Evolutionary conservation across 1,140 invertebrate genomes (phyloP), one percentile per base, ranked within the genome.

Genomic region (Apis florea): DNA sequence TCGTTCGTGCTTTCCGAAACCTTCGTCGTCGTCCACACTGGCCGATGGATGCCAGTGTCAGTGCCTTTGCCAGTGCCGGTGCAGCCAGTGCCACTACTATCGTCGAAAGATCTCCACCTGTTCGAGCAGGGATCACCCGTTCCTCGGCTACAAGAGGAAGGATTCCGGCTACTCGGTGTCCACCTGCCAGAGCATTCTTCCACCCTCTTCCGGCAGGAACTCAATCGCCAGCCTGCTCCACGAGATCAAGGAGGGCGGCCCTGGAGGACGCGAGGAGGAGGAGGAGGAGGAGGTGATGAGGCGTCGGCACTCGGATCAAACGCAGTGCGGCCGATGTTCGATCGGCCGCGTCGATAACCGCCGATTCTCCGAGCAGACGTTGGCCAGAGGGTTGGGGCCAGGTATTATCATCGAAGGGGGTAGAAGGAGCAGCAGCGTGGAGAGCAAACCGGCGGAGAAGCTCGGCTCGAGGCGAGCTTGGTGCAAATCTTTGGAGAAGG

Each of bases 81-180:
- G 85, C 72, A 72, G 67, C 2, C 86, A 87, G 66, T 87, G 81
- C 40, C 85, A 83, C 49, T 72, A 77, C 31, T 71, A 77, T 51
- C 80, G 86, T n/a, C 71, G 83, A 3, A 83, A 88, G 83, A 82
- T 90, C 79, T 80, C 75, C 69, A 56, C 63, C 63, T 77, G 75
- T 26, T 87, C 85, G 12, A 71, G 66, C 12, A 87, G 71, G 66
- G 89, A 90, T 24, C 85, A 88, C 26, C 26, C 76, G 17, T 79
- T 84, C 13, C 84, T 66, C 11, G 82, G 83, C 56, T 75, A 79
- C 24, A 90, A 40, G 63, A 78, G 89, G 73, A 88, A 88, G 66
- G 90, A 91, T 47, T 91, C 90, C 15, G 79, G 84, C 6, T 89
- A 84, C 68, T 91, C 91, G 15, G 81, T 91, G 17, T 90, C 91